A percentile compares a stretch with the other conserved stretches of the same genome.
phyloP scores from a whole-genome alignment of 2,888 invertebrate species.

The Troides aeacus region DNA sequence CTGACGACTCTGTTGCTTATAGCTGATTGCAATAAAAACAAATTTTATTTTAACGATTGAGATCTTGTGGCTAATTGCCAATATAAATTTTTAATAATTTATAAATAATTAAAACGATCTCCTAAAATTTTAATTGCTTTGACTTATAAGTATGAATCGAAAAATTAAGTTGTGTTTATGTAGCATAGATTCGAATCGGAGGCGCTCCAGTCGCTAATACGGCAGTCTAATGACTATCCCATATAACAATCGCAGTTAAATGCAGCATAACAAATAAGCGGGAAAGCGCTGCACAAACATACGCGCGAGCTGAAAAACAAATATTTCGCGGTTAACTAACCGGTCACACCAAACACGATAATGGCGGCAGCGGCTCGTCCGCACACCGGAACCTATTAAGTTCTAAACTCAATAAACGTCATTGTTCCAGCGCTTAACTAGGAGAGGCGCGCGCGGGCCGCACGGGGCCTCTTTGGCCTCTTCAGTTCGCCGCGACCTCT shows the following conservation, averaged over 20 bases:
- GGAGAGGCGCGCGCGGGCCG: conserved; percentile 65
- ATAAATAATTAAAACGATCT: too few species aligned
- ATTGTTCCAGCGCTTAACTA: conserved; percentile 76
- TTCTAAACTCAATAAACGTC: conserved; percentile 75
- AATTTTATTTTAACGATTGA: too few species aligned
- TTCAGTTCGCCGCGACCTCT: conserved; percentile 72
- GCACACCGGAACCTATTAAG: conserved; percentile 68
- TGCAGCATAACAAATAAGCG: not conserved
- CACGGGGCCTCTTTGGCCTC: conserved; percentile 73
- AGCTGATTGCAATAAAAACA: too few species aligned
- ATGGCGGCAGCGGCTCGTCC: conserved; percentile 53
- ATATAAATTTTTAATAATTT: too few species aligned
- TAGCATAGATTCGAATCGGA: too few species aligned
- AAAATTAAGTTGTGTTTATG: too few species aligned
- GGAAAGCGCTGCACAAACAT: conserved; percentile 9
- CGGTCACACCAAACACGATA: conserved; percentile 56
- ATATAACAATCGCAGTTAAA: not conserved
- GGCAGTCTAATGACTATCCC: not conserved
- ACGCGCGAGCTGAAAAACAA: conserved; percentile 14
- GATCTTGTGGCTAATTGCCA: too few species aligned
- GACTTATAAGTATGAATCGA: too few species aligned
- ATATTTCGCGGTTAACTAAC: conserved; percentile 14
- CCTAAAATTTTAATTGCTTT: too few species aligned
- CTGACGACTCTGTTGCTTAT: too few species aligned
- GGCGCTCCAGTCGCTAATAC: too few species aligned